Conservation (phyloP, 2,797 vertebrate species). For the Onychomys torridus region DNA sequence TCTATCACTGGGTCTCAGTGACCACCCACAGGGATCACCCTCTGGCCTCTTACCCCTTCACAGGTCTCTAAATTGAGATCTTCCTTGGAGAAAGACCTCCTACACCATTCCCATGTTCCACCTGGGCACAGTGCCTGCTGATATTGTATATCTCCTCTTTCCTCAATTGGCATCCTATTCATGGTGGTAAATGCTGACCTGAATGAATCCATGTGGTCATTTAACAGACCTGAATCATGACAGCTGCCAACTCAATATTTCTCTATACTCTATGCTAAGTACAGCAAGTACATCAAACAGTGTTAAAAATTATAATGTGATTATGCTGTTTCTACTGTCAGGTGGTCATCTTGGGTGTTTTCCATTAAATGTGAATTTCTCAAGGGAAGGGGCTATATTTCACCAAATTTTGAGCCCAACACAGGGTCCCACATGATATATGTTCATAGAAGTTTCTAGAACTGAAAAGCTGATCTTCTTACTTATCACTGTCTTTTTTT, state of each 20-base stretch:
- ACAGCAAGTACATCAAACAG: neutral
- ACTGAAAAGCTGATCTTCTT: neutral
- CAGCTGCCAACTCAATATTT: neutral
- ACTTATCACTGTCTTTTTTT: neutral
- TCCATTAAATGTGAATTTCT: neutral
- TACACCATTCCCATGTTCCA: neutral
- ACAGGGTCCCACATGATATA: neutral
- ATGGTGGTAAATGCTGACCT: neutral
- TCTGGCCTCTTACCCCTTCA: neutral
- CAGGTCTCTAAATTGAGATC: neutral
- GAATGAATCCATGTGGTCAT: neutral
- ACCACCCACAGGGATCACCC: neutral
- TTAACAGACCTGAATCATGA: neutral
- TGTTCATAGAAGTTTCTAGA: neutral
- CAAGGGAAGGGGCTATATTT: neutral
- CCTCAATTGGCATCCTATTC: neutral
- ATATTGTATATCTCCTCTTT: neutral
- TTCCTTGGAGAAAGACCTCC: neutral
- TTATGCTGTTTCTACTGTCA: neutral
- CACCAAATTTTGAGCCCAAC: neutral
- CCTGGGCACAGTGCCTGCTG: neutral
- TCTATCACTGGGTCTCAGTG: neutral
- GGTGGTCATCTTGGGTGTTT: no score
- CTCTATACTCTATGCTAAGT: neutral
- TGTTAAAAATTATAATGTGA: neutral